These are phyloP conservation scores for Siderastrea siderea DNA, from an alignment of 92 coral and sea anemone genomes.

Conservation along the genomic window DNA sequence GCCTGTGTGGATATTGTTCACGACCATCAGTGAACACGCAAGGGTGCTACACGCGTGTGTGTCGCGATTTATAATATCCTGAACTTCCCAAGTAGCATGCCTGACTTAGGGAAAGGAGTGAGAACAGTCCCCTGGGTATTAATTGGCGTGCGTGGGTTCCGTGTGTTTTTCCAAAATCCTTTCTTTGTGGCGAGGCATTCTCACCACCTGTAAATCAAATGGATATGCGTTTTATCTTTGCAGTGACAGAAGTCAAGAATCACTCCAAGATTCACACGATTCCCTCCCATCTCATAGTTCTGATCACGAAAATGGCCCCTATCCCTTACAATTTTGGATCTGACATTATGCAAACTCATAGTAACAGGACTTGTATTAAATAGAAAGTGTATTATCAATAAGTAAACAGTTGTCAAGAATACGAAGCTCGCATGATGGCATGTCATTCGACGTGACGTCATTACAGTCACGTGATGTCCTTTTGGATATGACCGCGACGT, in stretches of 20 bases:
- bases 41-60: too few species aligned
- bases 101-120: too few species aligned
- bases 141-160: not conserved
- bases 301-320: slow-evolving; percentile 25
- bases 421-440: not conserved
- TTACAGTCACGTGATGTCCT: not conserved
- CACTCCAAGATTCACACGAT: slow-evolving; percentile 36
- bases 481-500: not conserved
- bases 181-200: not conserved
- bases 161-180: not conserved
- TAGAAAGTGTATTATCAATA: not conserved
- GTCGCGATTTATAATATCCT: not conserved
- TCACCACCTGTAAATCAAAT: not conserved
- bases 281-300: slow-evolving; percentile 19
- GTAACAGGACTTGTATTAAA: not conserved
- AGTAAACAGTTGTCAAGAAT: not conserved
- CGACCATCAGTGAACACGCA: too few species aligned
- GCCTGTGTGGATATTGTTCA: too few species aligned
- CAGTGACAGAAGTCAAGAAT: slow-evolving; percentile 50
- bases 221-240: slow-evolving; percentile 48
- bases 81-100: not conserved
- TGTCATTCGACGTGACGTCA: not conserved
- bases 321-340: slow-evolving; percentile 46
- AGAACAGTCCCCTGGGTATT: too few species aligned
- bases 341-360: not conserved